Conservation (phyloP, 2,113 vertebrate species). For the Neogale vison region DNA sequence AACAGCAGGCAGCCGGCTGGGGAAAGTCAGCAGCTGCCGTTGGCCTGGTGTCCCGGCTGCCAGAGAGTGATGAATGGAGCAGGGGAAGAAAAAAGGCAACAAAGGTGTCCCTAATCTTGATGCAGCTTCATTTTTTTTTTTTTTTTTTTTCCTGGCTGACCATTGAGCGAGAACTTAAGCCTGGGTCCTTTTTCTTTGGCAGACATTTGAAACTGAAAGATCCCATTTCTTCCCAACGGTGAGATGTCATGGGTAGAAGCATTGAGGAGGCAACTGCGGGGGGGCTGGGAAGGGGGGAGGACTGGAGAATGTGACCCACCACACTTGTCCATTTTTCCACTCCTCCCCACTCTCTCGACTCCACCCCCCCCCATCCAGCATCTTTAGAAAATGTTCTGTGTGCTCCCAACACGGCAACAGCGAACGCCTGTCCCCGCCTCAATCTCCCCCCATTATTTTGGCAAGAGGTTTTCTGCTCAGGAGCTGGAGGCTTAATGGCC, state of each 20-base stretch:
- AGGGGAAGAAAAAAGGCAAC: constrained; percentile 35
- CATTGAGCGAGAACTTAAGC: constrained; percentile 66
- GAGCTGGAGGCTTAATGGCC: background rate
- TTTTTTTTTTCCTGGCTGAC: constrained; percentile 8
- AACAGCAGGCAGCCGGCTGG: constrained; percentile 73
- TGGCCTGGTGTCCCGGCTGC: constrained; percentile 61
- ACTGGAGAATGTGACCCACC: background rate
- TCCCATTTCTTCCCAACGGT: constrained; percentile 65
- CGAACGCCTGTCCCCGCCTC: background rate
- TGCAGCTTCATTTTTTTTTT: constrained; percentile 38
- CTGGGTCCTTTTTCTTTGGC: constrained; percentile 50
- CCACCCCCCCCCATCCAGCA: background rate
- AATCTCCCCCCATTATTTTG: background rate
- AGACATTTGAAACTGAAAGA: constrained; percentile 76
- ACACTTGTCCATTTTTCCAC: background rate
- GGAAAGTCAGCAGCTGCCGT: constrained; percentile 75
- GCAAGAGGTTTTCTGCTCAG: constrained; percentile 28
- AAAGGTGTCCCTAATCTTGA: constrained; percentile 73
- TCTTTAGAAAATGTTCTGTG: background rate
- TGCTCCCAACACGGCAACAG: background rate
- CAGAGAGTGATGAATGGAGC: constrained; percentile 71
- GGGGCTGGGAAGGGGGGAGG: background rate
- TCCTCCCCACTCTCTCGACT: background rate
- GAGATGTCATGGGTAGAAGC: constrained; percentile 51
- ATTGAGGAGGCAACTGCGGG: background rate